A percentile compares a stretch with the other conserved stretches of the same genome.
Conservation (phyloP, 2,888 invertebrate species). For the Acholoe squamosa region DNA sequence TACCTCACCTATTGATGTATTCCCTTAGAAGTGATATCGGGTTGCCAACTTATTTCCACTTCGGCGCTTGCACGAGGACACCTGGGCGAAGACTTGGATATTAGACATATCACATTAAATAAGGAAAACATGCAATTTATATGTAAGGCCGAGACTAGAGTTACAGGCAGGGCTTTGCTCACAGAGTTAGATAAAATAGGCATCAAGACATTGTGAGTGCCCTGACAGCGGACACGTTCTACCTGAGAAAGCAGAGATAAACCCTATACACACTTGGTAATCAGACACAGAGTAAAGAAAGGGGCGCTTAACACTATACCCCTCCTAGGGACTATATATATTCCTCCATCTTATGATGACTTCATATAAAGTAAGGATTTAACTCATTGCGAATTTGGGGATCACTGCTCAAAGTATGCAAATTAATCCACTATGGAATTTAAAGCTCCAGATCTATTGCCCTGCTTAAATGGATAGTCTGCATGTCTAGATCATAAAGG, state of each 20-base stretch:
- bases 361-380: background rate
- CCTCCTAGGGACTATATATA: too few species aligned
- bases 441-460: background rate
- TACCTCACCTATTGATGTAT: background rate
- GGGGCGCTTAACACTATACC: background rate
- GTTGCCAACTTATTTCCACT: slow-evolving; percentile 6
- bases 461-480: background rate
- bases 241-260: too few species aligned
- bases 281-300: background rate
- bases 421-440: background rate
- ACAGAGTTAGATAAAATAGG: background rate
- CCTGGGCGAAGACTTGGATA: background rate
- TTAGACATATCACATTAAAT: slow-evolving; percentile 34
- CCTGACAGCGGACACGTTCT: background rate
- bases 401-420: background rate
- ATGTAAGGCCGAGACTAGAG: slow-evolving; percentile 2
- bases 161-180: background rate
- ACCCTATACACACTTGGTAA: background rate
- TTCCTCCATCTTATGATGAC: background rate
- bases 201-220: background rate
- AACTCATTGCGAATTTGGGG: background rate
- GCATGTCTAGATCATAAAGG: background rate
- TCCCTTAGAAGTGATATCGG: slow-evolving; percentile 21
- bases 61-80: background rate
- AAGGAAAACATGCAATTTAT: slow-evolving; percentile 34